These are phyloP conservation scores for Drosophila ananassae DNA, from an alignment of 1,140 invertebrate species.

Conservation along the genomic window DNA sequence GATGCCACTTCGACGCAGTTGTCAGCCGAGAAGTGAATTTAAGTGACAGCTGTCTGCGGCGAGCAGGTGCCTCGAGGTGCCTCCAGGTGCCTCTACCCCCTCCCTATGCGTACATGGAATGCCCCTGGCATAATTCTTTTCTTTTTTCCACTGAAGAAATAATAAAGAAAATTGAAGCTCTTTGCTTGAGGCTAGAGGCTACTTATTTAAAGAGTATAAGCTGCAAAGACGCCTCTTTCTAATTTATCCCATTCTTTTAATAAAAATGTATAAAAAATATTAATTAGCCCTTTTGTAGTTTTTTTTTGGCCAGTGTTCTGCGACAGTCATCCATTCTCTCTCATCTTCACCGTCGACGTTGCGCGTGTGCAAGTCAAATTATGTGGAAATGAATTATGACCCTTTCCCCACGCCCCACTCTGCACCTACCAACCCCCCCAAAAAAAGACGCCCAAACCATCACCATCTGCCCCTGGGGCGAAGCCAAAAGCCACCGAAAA, in stretches of 20 bases:
- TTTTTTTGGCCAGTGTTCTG: slow-evolving; percentile 2
- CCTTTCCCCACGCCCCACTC: slow-evolving; percentile 9
- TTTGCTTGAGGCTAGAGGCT: background rate
- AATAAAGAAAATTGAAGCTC: background rate
- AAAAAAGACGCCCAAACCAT: background rate
- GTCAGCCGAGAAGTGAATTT: slow-evolving; percentile 56
- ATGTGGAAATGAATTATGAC: slow-evolving; percentile 76
- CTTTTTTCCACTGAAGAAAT: slow-evolving; percentile 3
- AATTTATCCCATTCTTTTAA: background rate
- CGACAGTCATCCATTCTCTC: slow-evolving; percentile 12
- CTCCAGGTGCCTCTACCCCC: background rate
- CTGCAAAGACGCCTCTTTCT: background rate
- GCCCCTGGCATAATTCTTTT: background rate
- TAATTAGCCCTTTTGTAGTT: background rate
- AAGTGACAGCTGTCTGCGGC: slow-evolving; percentile 72
- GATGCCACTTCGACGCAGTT: slow-evolving; percentile 47
- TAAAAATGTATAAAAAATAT: background rate
- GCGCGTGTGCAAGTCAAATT: slow-evolving; percentile 75
- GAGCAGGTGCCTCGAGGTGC: slow-evolving; percentile 12
- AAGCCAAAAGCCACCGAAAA: slow-evolving; percentile 36
- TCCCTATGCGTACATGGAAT: background rate
- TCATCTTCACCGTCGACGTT: slow-evolving; percentile 8
- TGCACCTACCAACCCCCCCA: background rate
- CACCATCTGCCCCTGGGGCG: background rate
- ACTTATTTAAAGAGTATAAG: background rate